A percentile compares a stretch with the other conserved stretches of the same genome.
These are phyloP conservation scores for Tauraco erythrolophus DNA, from an alignment of 2,113 vertebrate genomes.

Conservation along the genomic window DNA sequence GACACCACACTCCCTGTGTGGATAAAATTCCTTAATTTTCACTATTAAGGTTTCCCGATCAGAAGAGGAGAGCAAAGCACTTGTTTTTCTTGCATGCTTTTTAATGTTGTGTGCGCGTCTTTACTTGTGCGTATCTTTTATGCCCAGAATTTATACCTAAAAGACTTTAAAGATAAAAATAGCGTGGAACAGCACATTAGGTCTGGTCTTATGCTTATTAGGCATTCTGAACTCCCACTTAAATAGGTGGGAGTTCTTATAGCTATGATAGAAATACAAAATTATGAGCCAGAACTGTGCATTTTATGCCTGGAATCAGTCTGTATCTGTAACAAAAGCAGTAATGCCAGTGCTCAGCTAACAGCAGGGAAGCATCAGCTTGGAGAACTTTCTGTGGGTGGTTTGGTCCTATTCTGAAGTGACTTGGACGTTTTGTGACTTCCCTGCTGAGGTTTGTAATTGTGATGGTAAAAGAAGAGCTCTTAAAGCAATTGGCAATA, in stretches of 20 bases:
- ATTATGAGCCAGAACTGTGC: background rate
- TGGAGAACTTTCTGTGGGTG: background rate
- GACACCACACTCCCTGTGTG: background rate
- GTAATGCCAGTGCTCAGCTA: background rate
- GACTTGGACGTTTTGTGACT: background rate
- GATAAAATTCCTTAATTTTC: background rate
- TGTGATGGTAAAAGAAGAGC: background rate
- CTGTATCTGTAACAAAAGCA: background rate
- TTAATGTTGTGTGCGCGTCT: background rate
- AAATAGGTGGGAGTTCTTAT: background rate
- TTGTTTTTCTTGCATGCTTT: background rate
- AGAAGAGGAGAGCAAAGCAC: background rate
- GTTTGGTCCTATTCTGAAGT: slow-evolving; percentile 12
- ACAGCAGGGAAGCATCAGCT: background rate
- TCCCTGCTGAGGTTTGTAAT: background rate
- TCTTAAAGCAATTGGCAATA: background rate
- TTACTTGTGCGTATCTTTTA: background rate
- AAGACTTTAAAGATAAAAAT: background rate
- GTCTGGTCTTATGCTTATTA: background rate
- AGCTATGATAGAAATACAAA: background rate
- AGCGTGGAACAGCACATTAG: background rate
- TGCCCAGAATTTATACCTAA: background rate
- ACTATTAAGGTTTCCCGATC: background rate
- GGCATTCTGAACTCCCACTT: slow-evolving; percentile 24
- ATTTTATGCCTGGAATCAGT: background rate